These are phyloP conservation scores for Nestor notabilis DNA, from an alignment of 2,113 vertebrate species.

Conservation along the genomic window DNA sequence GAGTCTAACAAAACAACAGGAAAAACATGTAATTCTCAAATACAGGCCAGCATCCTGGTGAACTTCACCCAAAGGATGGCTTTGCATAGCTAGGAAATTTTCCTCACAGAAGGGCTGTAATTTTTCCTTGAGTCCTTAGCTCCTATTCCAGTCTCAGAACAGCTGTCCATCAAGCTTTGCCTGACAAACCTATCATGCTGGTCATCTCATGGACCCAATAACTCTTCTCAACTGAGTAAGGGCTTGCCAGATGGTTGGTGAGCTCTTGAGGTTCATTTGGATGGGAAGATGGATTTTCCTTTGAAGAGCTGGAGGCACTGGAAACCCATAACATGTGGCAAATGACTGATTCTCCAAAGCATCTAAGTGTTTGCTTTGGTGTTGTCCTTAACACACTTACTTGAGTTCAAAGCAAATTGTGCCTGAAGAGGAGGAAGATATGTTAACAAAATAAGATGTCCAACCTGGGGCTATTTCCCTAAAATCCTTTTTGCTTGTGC, in stretches of 20 bases:
- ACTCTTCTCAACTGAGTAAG: neutral
- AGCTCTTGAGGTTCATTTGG: neutral
- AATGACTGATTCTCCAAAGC: neutral
- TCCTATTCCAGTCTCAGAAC: neutral
- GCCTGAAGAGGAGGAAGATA: neutral
- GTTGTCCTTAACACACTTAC: neutral
- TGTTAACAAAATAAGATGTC: neutral
- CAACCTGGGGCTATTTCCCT: neutral
- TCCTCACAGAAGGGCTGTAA: neutral
- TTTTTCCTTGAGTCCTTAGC: neutral
- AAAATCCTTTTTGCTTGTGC: neutral
- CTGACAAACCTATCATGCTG: neutral
- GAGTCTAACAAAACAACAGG: neutral
- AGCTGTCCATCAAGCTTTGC: neutral
- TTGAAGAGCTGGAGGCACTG: neutral
- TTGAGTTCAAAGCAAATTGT: neutral
- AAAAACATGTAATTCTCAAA: neutral
- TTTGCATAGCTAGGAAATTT: neutral
- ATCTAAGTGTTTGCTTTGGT: neutral
- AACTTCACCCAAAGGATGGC: neutral
- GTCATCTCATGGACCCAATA: neutral
- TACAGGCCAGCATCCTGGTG: neutral
- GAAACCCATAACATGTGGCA: accelerated
- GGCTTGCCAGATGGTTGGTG: neutral
- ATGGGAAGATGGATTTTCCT: neutral